These are phyloP conservation scores for Diplodus puntazzo DNA, from an alignment of 2,797 vertebrate genomes.

Conservation along the genomic window DNA sequence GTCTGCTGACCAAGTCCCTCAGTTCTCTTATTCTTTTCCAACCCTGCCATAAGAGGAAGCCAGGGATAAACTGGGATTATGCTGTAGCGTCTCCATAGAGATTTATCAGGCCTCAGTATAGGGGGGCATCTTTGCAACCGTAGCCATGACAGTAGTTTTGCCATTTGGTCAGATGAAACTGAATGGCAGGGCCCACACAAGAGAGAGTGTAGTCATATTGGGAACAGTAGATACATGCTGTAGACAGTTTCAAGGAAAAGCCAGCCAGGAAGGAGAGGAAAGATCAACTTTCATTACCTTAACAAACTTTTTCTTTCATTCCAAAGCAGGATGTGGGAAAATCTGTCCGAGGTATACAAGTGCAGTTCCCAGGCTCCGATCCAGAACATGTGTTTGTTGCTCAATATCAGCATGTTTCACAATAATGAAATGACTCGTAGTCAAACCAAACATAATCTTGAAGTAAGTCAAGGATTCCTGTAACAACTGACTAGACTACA, in stretches of 20 bases:
- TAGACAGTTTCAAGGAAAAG: not conserved
- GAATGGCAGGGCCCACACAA: not conserved
- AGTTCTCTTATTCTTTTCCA: constrained; percentile 59
- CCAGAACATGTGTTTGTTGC: constrained; percentile 81
- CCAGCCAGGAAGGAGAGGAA: not conserved
- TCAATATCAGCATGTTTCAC: constrained; percentile 75
- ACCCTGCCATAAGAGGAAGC: constrained; percentile 72
- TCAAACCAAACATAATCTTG: constrained; percentile 71
- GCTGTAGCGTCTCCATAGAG: constrained; percentile 62
- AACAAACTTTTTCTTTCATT: constrained; percentile 26
- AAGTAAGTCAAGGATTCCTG: constrained; percentile 38
- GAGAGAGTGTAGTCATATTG: not conserved
- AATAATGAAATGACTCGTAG: constrained; percentile 70
- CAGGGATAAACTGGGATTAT: constrained; percentile 77
- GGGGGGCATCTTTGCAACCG: constrained; percentile 52
- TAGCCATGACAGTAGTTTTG: constrained; percentile 59
- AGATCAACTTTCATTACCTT: constrained; percentile 5
- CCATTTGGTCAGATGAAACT: constrained; percentile 16
- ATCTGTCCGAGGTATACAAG: constrained; percentile 42
- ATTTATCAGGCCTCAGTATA: constrained; percentile 52
- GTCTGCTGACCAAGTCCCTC: constrained; percentile 61
- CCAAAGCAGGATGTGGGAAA: constrained; percentile 63
- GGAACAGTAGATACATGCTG: not conserved
- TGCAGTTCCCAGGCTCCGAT: constrained; percentile 63
- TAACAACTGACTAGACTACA: constrained; percentile 44